These are phyloP conservation scores for Drosophila baimaii DNA, from an alignment of 1,140 invertebrate species.

Conservation along the genomic window DNA sequence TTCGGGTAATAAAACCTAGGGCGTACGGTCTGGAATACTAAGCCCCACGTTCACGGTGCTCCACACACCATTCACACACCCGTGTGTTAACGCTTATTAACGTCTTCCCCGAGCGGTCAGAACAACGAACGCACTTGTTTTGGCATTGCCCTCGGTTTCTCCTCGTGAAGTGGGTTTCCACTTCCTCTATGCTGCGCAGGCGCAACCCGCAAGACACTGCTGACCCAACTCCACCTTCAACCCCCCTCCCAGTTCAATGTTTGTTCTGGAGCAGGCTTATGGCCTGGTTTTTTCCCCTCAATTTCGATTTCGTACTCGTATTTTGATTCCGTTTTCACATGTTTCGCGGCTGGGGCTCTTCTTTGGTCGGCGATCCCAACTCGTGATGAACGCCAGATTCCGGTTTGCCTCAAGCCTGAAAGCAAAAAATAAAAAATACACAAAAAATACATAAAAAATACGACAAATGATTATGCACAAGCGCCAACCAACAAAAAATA, in stretches of 20 bases:
- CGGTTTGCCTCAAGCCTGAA: slow-evolving; percentile 54
- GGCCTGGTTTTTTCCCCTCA: slow-evolving; percentile 69
- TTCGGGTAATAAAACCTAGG: slow-evolving; percentile 30
- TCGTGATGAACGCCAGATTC: slow-evolving; percentile 65
- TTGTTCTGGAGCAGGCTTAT: slow-evolving; percentile 38
- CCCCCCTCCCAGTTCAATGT: not conserved
- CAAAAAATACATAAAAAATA: slow-evolving; percentile 11
- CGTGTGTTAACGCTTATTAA: slow-evolving; percentile 14
- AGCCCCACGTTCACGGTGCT: not conserved
- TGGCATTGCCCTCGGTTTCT: slow-evolving; percentile 24
- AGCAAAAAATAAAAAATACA: slow-evolving; percentile 23
- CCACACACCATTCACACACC: not conserved
- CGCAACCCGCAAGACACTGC: slow-evolving; percentile 36
- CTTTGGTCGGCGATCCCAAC: slow-evolving; percentile 42
- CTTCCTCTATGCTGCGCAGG: slow-evolving; percentile 54
- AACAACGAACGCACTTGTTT: slow-evolving; percentile 39
- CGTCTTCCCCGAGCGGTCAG: not conserved
- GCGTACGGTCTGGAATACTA: slow-evolving; percentile 14
- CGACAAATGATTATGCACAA: slow-evolving; percentile 42
- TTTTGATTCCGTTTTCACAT: slow-evolving; percentile 53
- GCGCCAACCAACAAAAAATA: slow-evolving; percentile 26
- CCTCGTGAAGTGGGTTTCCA: slow-evolving; percentile 49
- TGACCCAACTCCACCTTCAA: slow-evolving; percentile 8
- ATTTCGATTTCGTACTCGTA: slow-evolving; percentile 48
- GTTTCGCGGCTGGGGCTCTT: slow-evolving; percentile 38